Conservation (phyloP, 2,113 vertebrate genomes). For the Vicugna pacos region DNA sequence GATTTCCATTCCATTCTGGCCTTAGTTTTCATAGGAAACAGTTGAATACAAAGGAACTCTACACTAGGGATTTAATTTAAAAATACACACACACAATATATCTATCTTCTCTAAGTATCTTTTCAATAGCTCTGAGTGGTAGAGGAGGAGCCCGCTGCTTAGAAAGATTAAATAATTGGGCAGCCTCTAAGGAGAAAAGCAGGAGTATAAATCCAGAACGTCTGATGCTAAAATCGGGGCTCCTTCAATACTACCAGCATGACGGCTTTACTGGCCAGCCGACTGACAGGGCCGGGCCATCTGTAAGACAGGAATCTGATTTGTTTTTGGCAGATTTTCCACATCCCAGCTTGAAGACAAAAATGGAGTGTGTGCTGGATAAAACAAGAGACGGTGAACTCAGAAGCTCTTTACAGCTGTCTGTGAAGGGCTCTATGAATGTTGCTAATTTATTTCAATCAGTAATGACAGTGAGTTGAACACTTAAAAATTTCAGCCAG, state of each 20-base stretch:
- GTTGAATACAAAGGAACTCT: background rate
- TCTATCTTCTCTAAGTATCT: background rate
- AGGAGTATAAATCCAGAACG: background rate
- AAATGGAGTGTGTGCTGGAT: background rate
- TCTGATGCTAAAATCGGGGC: background rate
- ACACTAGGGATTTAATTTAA: background rate
- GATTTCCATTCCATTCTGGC: conserved; percentile 22
- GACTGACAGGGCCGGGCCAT: too few relatives aligned
- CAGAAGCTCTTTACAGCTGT: background rate
- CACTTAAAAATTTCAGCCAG: background rate
- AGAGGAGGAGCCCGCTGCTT: background rate
- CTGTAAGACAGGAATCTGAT: background rate
- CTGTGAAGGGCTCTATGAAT: background rate
- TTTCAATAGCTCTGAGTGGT: background rate
- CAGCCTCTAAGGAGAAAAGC: background rate
- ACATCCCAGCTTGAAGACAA: background rate
- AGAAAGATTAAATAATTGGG: background rate
- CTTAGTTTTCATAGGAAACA: background rate
- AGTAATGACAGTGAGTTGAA: background rate
- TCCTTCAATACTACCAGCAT: background rate
- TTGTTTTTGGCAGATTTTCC: background rate
- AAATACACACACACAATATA: background rate
- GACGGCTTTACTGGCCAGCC: background rate
- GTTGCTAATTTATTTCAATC: background rate
- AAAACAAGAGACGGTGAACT: background rate